Evolutionary conservation across 2,888 invertebrate species (phyloP), one percentile per base, ranked within the genome.

Genomic region (Anthrax anthrax): DNA sequence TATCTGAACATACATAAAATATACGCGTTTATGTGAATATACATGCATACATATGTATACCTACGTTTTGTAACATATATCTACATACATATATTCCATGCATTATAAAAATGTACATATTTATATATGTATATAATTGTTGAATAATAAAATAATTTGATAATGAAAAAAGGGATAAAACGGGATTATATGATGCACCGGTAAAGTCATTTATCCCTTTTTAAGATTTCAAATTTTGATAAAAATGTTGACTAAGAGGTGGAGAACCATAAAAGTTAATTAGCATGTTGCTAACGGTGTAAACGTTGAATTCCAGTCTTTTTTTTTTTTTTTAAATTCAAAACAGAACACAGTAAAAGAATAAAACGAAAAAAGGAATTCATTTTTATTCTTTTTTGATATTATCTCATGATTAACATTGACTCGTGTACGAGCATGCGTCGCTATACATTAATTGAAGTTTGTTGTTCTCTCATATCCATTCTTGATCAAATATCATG

Each of bases 201-300:
- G 37, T 37, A 37, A n/a, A 18, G 13, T 36, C 13, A 18, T 38
- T 38, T 43, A 43, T 43, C 43, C 42, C 39, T 39, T 41, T 41
- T 18, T 3, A 34, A 34, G 47, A 47, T 47, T 42, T 43, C 39
- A 39, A 46, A 39, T 44, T 40, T 37, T 43, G 41, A 46, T 47
- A 47, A 47, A 43, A 44, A 34, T 42, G 43, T 38, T 40, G 45
- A 45, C 44, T 38, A 42, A 48, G 38, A 50, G 50, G 46, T 43
- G 48, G 50, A 44, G 48, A 44, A 37, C 50, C 50, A 46, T 50
- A 50, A 50, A 50, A 50, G 50, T 50, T 50, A 50, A 50, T 50
- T 50, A 50, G 46, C 48, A 48, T 50, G 48, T 32, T 32, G 12
- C 13, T 32, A 32, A 32, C 29, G 29, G 29, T 32, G 29, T 32